These are phyloP conservation scores for Ephydatia muelleri DNA, from an alignment of 37 sponge, comb jelly and placozoan genomes.

Conservation along the genomic window DNA sequence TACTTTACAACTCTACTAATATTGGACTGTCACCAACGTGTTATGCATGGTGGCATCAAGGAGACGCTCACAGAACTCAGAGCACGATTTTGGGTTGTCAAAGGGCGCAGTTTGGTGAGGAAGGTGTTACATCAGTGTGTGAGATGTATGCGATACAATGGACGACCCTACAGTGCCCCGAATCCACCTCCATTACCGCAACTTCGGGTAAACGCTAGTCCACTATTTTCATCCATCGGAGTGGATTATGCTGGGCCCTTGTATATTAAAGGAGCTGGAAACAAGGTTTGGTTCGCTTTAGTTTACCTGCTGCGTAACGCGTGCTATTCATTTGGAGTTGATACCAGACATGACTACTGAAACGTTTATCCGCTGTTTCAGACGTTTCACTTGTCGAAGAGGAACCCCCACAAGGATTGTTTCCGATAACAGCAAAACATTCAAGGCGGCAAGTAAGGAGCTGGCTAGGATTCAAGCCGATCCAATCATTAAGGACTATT, in stretches of 20 bases:
- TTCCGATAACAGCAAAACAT: slow-evolving; percentile 31
- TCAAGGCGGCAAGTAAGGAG: slow-evolving; percentile 7
- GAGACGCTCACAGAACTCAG: slow-evolving; percentile 10
- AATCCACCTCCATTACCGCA: slow-evolving; percentile 23
- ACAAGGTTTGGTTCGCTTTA: slow-evolving; percentile 33
- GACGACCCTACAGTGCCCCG: too few species aligned
- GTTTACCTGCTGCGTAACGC: slow-evolving; percentile 22
- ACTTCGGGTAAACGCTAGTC: slow-evolving; percentile 4
- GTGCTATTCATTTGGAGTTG: slow-evolving; percentile 33
- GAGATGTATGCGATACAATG: too few species aligned
- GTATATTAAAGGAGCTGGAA: neutral
- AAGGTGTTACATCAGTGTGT: too few species aligned
- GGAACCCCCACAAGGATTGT: slow-evolving; percentile 13
- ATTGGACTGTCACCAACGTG: neutral
- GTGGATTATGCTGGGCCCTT: slow-evolving; percentile 30
- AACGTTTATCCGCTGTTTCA: slow-evolving; percentile 23
- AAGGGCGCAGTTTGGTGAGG: too few species aligned
- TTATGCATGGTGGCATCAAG: slow-evolving; percentile 16
- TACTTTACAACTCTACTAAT: too few species aligned
- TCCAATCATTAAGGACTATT: neutral
- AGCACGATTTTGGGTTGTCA: too few species aligned
- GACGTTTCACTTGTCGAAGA: slow-evolving; percentile 29
- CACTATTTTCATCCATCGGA: slow-evolving; percentile 14
- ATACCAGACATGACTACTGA: slow-evolving; percentile 15
- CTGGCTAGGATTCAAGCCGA: neutral